Base-by-base conservation (phyloP, 2,113 vertebrate species). In the Pedetes capensis region DNA sequence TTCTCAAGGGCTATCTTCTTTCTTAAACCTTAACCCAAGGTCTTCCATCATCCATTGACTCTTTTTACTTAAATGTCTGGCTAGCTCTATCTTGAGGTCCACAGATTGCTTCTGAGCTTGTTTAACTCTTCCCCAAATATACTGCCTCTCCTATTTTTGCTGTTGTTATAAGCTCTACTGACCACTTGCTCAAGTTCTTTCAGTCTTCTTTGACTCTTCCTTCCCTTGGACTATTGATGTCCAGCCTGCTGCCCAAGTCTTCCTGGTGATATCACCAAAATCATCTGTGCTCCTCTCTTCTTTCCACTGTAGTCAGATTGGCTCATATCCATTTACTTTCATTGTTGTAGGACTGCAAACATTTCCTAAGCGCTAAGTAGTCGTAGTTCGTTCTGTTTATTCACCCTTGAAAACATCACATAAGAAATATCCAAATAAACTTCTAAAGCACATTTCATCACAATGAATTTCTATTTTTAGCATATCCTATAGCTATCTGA, bases 391-490 rank as follows among this genome's bases (percentile, higher is more conserved):
- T 83, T 92, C 61, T 75, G 5, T 59, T 85, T 66, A 7, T 87
- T 69, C 20, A 87, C 47, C 68, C n/a, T 84, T 72, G 57, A 95
- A 42, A 89, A 27, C 2, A 32, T 76, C 59, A 66, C 59, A 82
- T 88, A 53, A 64, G 63, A 23, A 84, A 64, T 79, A 16, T 27
- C 37, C 76, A 61, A 71, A 89, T 82, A 66, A 61, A 61, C 44
- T 78, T 94, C 57, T 42, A 55, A 96, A 75, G 74, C 8, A 55
- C 29, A 53, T 59, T 95, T 84, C 39, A 66, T 87, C 57, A 47
- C 3, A 49, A 34, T 53, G 5, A 2, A 74, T 57, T n/a, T 37
- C 42, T 91, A 68, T 72, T 69, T 68, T 71, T 64, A 93, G 88
- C 81, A 55, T 53, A 69, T 81, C 79, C 5, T 10, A 16, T 81